Evolutionary conservation across 2,888 invertebrate genomes (phyloP).

Genomic region (Agrotis puta): DNA sequence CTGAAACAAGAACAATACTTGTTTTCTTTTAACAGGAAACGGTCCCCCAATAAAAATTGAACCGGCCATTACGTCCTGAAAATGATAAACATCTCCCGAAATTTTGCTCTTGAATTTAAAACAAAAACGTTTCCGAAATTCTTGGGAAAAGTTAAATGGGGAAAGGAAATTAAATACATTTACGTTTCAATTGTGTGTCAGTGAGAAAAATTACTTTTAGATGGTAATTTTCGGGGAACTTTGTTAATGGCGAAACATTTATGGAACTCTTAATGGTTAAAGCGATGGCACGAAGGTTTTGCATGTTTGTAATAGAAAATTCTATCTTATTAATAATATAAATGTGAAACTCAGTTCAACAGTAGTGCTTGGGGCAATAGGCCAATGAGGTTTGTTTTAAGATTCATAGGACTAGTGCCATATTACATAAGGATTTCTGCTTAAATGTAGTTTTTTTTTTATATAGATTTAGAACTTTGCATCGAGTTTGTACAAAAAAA

Average conservation of each 20-base stretch:
- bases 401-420: too few relatives aligned
- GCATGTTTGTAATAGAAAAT: neutral
- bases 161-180: conserved; percentile 64
- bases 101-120: conserved; percentile 41
- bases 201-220: conserved; percentile 48
- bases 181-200: conserved; percentile 47
- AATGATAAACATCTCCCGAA: conserved; percentile 58
- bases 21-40: conserved; percentile 48
- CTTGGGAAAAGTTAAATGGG: conserved; percentile 47
- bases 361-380: too few relatives aligned
- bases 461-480: too few relatives aligned
- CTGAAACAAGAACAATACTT: conserved; percentile 32
- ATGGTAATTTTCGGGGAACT: conserved; percentile 31
- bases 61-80: conserved; percentile 28
- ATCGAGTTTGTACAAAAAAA: too few relatives aligned
- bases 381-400: too few relatives aligned
- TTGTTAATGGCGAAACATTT: conserved; percentile 1
- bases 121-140: conserved; percentile 49
- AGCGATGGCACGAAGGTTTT: neutral
- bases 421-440: too few relatives aligned
- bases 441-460: too few relatives aligned
- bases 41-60: conserved; percentile 45
- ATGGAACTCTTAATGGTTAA: conserved; percentile 8
- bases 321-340: too few relatives aligned
- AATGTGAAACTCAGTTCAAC: too few relatives aligned